Conservation (phyloP, 1,140 invertebrate genomes). For the Bombus soroeensis region DNA sequence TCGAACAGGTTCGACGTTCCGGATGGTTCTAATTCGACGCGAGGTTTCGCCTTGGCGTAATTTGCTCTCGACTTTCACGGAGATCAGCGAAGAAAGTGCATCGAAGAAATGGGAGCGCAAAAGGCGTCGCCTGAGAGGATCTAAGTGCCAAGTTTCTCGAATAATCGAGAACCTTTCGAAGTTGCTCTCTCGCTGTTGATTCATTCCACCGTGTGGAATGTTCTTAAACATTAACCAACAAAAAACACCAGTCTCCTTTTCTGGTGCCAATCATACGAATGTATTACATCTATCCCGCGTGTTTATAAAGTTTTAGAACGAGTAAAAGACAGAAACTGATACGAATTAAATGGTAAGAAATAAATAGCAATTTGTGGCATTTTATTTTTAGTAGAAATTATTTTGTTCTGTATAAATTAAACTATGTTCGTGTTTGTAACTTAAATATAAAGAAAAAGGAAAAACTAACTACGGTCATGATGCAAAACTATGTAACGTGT, state of each 20-base stretch:
- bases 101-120: slow-evolving; percentile 56
- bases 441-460: not conserved
- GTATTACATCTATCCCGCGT: not conserved
- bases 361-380: not conserved
- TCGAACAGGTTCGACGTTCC: not conserved
- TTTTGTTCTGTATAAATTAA: not conserved
- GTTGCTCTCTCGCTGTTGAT: slow-evolving; percentile 8
- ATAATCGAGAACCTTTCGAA: slow-evolving; percentile 47
- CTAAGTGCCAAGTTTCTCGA: slow-evolving; percentile 55
- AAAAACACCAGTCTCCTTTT: not conserved
- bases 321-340: not conserved
- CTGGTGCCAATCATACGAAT: not conserved
- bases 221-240: slow-evolving; percentile 12
- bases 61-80: slow-evolving; percentile 56
- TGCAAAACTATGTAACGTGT: not conserved
- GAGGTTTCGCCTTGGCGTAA: slow-evolving; percentile 39
- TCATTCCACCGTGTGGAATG: not conserved
- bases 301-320: not conserved
- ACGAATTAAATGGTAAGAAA: not conserved
- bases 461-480: not conserved
- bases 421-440: not conserved
- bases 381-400: not conserved
- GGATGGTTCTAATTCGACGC: slow-evolving; percentile 40
- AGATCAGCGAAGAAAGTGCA: slow-evolving; percentile 57
- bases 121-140: slow-evolving; percentile 53